These are phyloP conservation scores for Egretta garzetta DNA, from an alignment of 2,113 vertebrate species.

Conservation along the genomic window DNA sequence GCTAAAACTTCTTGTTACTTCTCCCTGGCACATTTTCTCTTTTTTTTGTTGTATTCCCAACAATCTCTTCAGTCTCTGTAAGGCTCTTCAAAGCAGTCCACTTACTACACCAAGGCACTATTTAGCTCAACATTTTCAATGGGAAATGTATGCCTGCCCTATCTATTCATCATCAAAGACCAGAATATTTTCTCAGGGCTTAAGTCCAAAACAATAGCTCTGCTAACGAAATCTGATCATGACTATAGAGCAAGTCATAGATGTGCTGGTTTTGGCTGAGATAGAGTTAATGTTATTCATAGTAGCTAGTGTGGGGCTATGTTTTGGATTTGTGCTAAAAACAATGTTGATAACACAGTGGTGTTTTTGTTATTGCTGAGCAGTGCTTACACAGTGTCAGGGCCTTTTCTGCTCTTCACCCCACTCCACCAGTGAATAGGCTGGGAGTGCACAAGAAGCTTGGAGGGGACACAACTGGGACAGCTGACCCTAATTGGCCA, in stretches of 20 bases:
- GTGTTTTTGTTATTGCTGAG: too few species aligned
- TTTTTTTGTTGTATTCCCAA: not conserved
- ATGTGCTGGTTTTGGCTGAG: too few species aligned
- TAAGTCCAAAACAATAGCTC: not conserved
- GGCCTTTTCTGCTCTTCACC: too few species aligned
- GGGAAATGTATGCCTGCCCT: not conserved
- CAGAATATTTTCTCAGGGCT: not conserved
- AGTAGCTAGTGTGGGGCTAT: too few species aligned
- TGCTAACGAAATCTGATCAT: not conserved
- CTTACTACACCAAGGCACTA: not conserved
- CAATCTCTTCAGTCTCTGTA: not conserved
- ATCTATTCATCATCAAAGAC: not conserved
- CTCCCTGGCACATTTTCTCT: not conserved
- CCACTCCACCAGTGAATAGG: too few species aligned
- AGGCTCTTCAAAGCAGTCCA: not conserved
- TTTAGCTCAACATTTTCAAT: not conserved
- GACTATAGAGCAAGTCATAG: not conserved
- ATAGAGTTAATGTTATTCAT: too few species aligned
- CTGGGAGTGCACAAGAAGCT: too few species aligned
- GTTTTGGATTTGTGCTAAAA: too few species aligned
- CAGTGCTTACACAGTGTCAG: too few species aligned
- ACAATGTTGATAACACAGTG: too few species aligned
- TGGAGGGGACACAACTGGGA: too few species aligned
- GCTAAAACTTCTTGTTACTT: not conserved
- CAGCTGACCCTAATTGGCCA: too few species aligned